Evolutionary conservation across 1,140 invertebrate genomes (phyloP).

Genomic region (Bombus vancouverensis): DNA sequence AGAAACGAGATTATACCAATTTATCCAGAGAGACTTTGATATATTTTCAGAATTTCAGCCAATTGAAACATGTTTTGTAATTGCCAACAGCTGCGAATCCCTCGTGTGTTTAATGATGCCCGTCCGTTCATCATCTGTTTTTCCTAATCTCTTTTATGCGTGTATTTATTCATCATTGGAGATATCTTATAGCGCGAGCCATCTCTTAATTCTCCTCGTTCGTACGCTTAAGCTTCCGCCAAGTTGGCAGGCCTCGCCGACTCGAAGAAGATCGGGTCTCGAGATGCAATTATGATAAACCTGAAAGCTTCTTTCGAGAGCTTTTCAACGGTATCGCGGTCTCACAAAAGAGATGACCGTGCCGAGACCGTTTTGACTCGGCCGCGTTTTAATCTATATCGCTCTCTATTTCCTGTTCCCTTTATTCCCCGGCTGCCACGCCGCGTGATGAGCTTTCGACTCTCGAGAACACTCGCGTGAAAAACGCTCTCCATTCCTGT

Average conservation of each 20-base stretch:
- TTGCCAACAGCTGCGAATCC: too few relatives aligned
- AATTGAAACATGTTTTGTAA: too few relatives aligned
- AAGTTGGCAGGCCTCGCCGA: conserved; percentile 6
- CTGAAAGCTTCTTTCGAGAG: conserved; percentile 72
- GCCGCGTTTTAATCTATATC: conserved; percentile 64
- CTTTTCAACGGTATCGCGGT: conserved; percentile 56
- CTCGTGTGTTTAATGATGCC: too few relatives aligned
- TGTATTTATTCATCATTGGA: conserved; percentile 36
- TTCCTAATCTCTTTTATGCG: too few relatives aligned
- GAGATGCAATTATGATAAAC: conserved; percentile 81
- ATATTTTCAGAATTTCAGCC: too few relatives aligned
- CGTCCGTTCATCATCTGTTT: too few relatives aligned
- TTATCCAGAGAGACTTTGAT: not conserved
- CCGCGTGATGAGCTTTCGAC: conserved; percentile 50
- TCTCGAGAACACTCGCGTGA: conserved; percentile 18
- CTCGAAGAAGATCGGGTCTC: conserved; percentile 53
- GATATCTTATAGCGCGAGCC: not conserved
- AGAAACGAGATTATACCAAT: not conserved
- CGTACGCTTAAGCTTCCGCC: not conserved
- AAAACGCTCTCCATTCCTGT: conserved; percentile 14
- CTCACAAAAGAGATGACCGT: conserved; percentile 33
- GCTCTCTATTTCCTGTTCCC: conserved; percentile 58
- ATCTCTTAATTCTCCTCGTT: conserved; percentile 52
- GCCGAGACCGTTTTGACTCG: conserved; percentile 33
- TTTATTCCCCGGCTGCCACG: not conserved